These are phyloP conservation scores for Steatocranus sp. DNA, from an alignment of 2,797 vertebrate species.

Conservation along the genomic window DNA sequence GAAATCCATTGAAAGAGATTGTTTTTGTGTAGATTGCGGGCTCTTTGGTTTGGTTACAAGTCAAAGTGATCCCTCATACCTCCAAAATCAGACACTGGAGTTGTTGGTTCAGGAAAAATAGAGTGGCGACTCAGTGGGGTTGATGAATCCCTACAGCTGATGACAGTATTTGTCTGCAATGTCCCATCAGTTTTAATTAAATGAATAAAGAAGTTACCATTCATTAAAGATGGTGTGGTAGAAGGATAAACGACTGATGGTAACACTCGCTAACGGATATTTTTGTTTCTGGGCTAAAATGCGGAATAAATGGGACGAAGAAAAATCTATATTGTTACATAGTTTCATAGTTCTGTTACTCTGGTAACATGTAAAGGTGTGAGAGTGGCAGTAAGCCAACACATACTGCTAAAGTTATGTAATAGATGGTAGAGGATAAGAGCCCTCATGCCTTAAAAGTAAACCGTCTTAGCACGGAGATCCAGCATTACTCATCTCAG, in stretches of 20 bases:
- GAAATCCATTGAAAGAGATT: not conserved
- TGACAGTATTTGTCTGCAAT: not conserved
- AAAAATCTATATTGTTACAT: not conserved
- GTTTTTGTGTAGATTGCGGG: not conserved
- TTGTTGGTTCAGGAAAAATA: not conserved
- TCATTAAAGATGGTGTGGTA: not conserved
- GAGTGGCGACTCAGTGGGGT: not conserved
- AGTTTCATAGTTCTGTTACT: not conserved
- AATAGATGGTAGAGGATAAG: not conserved
- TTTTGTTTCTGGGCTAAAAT: not conserved
- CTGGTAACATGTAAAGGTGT: not conserved
- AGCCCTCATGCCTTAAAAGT: not conserved
- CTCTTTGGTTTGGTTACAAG: not conserved
- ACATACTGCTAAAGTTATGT: not conserved
- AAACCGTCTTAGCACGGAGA: not conserved
- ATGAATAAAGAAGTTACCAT: not conserved
- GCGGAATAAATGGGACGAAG: accelerated
- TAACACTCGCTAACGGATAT: not conserved
- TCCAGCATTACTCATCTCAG: not conserved
- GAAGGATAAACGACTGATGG: not conserved
- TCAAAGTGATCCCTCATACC: not conserved
- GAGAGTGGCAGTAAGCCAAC: not conserved
- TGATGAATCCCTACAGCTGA: not conserved
- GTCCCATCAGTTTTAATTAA: not conserved
- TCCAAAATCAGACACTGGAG: not conserved